A percentile compares a stretch with the other conserved stretches of the same genome.
Conservation (phyloP, 2,113 vertebrate genomes). For the Centrocercus urophasianus region DNA sequence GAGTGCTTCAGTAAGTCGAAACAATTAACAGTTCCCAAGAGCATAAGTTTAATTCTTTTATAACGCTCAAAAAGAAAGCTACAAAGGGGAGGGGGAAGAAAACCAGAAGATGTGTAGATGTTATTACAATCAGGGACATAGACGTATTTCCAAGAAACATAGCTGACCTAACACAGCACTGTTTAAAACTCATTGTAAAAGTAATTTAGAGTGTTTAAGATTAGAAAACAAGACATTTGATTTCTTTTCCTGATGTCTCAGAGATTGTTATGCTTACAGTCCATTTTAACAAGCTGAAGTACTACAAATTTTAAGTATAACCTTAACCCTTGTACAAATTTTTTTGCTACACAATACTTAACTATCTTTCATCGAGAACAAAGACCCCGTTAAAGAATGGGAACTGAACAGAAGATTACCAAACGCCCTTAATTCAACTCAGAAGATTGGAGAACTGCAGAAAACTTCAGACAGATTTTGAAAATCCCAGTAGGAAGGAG, state of each 20-base stretch:
- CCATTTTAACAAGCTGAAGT: not conserved
- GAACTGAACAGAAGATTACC: not conserved
- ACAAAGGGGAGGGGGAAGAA: not conserved
- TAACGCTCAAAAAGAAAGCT: constrained; percentile 5
- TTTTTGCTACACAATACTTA: not conserved
- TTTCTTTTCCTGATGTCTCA: constrained; percentile 69
- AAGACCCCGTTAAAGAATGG: not conserved
- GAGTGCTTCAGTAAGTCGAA: constrained; percentile 66
- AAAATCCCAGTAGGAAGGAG: not conserved
- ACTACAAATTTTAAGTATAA: not conserved
- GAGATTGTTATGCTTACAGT: not conserved
- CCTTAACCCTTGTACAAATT: not conserved
- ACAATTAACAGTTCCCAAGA: constrained; percentile 54
- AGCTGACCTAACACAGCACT: constrained; percentile 50
- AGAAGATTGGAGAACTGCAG: not conserved
- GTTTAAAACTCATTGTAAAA: constrained; percentile 64
- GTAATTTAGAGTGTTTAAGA: constrained; percentile 17
- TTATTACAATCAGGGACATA: constrained; percentile 49
- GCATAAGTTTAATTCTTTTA: constrained; percentile 58
- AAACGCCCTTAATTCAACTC: not conserved
- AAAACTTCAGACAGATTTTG: not conserved
- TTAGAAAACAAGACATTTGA: constrained; percentile 48
- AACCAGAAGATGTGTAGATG: not conserved
- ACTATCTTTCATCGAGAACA: not conserved
- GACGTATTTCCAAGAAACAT: constrained; percentile 50